Base-by-base conservation (phyloP, 2,888 invertebrate genomes). In the Andrena chrysosceles region DNA sequence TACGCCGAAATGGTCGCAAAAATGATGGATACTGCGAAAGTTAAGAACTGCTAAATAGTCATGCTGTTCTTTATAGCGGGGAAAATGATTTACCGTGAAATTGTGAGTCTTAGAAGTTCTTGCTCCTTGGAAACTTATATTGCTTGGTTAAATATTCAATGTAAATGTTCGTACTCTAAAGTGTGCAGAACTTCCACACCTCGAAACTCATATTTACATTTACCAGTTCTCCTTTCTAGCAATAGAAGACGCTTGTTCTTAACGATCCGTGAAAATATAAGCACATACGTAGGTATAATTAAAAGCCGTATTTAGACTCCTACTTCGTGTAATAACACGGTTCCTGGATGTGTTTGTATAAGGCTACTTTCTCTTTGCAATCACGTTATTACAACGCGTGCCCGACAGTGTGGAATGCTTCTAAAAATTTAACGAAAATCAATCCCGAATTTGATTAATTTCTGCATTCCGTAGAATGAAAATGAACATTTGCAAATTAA, bases 21-120 rank as follows among this genome's bases (percentile, higher is more conserved):
- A 52, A 52, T 42, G 35, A 16, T 48, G 6, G 49, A 13, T 56
- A 20, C 69, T 54, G 63, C 49, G 69, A 79, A 78, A 79, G 78
- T 64, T 2, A 26, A 35, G 7, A 26, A 49, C 63, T 78, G 13
- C 49, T 31, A 59, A 59, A 49, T 13, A 31, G n/a, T 35, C 4
- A 13, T 20, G 49, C 7, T 20, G 23, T 4, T 49, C 2, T 59
- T 79, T 59, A 60, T 16, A 2, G 2, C 10, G 13, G 4, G 49
- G 35, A 76, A 60, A 77, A 49, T 66, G 26, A n/a, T 49, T 23
- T 16, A 33, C 56, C 29, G 48, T 35, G n/a, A 42, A 67, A 76
- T 66, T 49, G 2, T 16, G 20, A 16, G 48, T 75, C 10, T 60
- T 33, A 56, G 26, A 35, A 7, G 42, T 13, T 2, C 1, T 6